Conservation (phyloP, 2,113 vertebrate species). For the Ancistrus triradiatus region DNA sequence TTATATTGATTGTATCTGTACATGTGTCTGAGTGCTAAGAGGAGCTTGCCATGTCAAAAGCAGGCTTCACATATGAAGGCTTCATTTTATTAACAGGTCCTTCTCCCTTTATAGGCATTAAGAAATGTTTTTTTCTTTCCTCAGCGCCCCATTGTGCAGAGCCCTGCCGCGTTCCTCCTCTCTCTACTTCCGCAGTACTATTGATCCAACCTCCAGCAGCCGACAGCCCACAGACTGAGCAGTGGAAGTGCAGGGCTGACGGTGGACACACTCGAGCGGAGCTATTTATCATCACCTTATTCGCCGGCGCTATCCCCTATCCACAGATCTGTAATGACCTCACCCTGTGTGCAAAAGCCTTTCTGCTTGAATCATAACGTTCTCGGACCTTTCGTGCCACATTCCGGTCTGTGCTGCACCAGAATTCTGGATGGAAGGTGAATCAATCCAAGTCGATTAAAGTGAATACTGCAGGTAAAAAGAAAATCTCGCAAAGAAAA, state of each 20-base stretch:
- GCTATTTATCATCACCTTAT: constrained; percentile 24
- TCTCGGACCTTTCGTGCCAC: neutral
- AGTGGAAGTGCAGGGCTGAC: constrained; percentile 18
- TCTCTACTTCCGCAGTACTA: constrained; percentile 42
- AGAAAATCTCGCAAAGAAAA: neutral
- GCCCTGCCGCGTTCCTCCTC: constrained; percentile 26
- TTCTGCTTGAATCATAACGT: neutral
- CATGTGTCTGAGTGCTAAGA: too few relatives aligned
- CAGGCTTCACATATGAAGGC: neutral
- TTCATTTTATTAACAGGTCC: constrained; percentile 19
- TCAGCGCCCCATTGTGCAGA: constrained; percentile 32
- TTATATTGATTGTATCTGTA: neutral
- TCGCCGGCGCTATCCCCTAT: neutral
- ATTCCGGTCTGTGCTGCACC: constrained; percentile 2
- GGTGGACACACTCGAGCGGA: neutral
- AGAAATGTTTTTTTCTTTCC: constrained; percentile 16
- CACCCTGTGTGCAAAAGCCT: neutral
- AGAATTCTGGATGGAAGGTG: constrained; percentile 14
- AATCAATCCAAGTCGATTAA: constrained; percentile 18
- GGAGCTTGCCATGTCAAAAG: neutral
- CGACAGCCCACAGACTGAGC: constrained; percentile 23
- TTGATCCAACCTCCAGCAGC: constrained; percentile 34
- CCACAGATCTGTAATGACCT: neutral
- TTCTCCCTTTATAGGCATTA: constrained; percentile 19
- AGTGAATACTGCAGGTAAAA: constrained; percentile 20